Conservation (phyloP, 2,113 vertebrate genomes). For the Albula glossodonta region DNA sequence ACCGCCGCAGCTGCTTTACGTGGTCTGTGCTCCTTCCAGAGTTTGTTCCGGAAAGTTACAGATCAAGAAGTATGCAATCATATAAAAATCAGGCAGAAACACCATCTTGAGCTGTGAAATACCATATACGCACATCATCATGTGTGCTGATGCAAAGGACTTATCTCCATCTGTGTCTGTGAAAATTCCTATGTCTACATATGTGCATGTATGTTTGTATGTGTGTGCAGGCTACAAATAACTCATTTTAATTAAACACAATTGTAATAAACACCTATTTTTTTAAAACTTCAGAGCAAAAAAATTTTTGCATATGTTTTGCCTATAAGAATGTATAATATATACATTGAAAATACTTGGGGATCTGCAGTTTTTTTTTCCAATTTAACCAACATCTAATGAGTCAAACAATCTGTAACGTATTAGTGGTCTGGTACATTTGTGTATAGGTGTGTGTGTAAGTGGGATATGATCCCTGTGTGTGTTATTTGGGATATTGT, state of each 20-base stretch:
- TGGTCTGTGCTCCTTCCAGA: not conserved
- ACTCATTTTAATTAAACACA: no score
- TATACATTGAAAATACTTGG: no score
- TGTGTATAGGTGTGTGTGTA: not conserved
- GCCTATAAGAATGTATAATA: no score
- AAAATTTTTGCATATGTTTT: no score
- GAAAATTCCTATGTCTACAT: not conserved
- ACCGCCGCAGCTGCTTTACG: not conserved
- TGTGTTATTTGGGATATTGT: not conserved
- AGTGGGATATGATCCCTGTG: not conserved
- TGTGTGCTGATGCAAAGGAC: no score
- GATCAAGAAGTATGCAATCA: conserved; percentile 19
- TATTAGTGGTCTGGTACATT: not conserved
- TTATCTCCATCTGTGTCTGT: not conserved
- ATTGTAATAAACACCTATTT: no score
- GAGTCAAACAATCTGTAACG: no score
- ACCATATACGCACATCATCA: no score
- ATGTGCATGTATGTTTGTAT: not conserved
- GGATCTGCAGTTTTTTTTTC: no score
- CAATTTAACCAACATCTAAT: no score
- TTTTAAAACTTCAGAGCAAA: no score
- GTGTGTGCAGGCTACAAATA: not conserved
- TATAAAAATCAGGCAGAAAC: not conserved
- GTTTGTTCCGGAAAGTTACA: not conserved
- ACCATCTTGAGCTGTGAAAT: no score